Base-by-base conservation (phyloP, 2,797 vertebrate species). In the Paguma larvata region DNA sequence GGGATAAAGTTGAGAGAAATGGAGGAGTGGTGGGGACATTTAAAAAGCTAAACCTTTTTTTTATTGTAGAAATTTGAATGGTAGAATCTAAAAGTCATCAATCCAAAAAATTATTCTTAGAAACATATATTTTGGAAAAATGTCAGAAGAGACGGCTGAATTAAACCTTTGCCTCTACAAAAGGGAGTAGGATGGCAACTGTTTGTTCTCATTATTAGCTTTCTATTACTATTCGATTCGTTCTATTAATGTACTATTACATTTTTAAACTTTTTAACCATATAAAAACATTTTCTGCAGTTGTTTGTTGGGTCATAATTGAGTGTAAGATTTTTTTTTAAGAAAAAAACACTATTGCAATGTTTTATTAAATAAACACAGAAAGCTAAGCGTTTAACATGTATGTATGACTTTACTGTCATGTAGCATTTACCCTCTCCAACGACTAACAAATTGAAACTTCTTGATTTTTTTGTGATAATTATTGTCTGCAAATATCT, bases 321-420 rank as follows among this genome's bases (percentile, higher is more conserved):
- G 51, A 85, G 46, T 92, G 88, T 94, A 13, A 70, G 32, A 44
- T 86, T n/a, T 85, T 14, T 94, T 89, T 46, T 19, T 19, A 4
- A 44, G 18, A 1, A 59, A 56, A 41, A 53, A 53, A 0, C 32
- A n/a, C 2, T n/a, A 12, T n/a, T 86, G 14, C n/a, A 65, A 16
- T 80, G 15, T 68, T 90, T 93, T 79, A 2, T n/a, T 89, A 73
- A 94, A 56, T 75, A 94, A 94, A 30, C 46, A 91, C 27, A 95
- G 62, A 96, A 62, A 85, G 4, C 9, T 77, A 86, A 89, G 27
- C 27, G 85, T 77, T 92, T 75, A 79, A 34, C 32, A 59, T 44
- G 15, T 46, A 51, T 44, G 15, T 46, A 67, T 34, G 70, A 83
- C 0, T 21, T 80, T 79, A 88, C 18, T 32, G 19, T 53, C 11